Conservation (phyloP, 53 echinoderm and acorn worm genomes). For the Holothuria scabra region DNA sequence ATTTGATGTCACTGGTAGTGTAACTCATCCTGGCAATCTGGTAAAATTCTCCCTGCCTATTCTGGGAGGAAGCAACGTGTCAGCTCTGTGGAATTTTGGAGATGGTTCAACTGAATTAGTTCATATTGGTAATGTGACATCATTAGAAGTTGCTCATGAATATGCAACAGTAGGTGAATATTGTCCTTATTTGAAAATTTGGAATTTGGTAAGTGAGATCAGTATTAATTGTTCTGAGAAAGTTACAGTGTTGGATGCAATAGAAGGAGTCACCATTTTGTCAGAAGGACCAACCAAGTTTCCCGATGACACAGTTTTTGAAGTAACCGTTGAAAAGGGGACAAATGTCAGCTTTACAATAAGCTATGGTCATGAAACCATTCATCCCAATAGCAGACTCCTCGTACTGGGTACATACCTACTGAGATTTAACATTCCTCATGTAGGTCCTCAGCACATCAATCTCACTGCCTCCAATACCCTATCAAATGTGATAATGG, state of each 20-base stretch:
- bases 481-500: slow-evolving; percentile 59
- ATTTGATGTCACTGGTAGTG: neutral
- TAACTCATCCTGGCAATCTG: neutral
- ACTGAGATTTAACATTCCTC: slow-evolving; percentile 38
- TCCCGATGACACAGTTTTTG: slow-evolving; percentile 47
- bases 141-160: neutral
- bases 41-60: neutral
- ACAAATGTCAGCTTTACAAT: slow-evolving; percentile 63
- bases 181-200: neutral
- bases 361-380: slow-evolving; percentile 29
- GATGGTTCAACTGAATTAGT: neutral
- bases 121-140: too few relatives aligned
- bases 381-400: neutral
- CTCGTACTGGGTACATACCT: slow-evolving; percentile 38
- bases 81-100: slow-evolving; percentile 32
- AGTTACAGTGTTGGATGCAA: slow-evolving; percentile 43
- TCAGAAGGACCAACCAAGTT: slow-evolving; percentile 59
- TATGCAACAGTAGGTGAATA: neutral
- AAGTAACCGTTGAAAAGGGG: slow-evolving; percentile 57
- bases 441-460: slow-evolving; percentile 57
- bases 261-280: slow-evolving; percentile 59
- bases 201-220: slow-evolving; percentile 11
- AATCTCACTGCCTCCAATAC: slow-evolving; percentile 75
- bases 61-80: slow-evolving; percentile 3
- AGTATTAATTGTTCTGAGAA: neutral